A percentile compares a stretch with the other conserved stretches of the same genome.
These are phyloP conservation scores for Hippopotamus amphibius DNA, from an alignment of 2,113 vertebrate species.

Conservation along the genomic window DNA sequence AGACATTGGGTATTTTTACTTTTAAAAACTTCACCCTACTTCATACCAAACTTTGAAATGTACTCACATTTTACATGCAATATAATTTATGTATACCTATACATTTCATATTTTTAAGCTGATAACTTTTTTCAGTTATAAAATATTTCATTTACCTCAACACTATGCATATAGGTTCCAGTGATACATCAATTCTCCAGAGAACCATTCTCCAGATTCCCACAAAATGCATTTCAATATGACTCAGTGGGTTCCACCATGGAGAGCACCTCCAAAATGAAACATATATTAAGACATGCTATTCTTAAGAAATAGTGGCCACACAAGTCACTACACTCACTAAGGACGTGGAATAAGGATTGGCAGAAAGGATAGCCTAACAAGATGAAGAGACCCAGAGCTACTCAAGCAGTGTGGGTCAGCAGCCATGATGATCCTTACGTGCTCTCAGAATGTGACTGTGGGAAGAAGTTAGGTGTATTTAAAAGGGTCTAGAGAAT, in stretches of 20 bases:
- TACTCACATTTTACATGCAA: not conserved
- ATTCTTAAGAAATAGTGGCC: not conserved
- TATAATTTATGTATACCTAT: not conserved
- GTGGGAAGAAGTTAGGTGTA: not conserved
- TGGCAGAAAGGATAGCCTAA: not conserved
- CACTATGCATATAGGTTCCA: not conserved
- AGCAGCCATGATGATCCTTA: not conserved
- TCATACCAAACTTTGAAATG: not conserved
- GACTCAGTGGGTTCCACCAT: not conserved
- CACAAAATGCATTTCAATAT: not conserved
- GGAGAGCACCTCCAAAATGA: not conserved
- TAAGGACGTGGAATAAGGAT: not conserved
- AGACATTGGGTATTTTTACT: not conserved
- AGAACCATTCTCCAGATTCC: not conserved
- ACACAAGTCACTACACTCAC: not conserved
- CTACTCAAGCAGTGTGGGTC: not conserved
- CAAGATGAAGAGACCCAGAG: not conserved
- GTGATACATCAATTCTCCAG: not conserved
- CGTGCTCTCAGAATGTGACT: not conserved
- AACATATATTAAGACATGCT: not conserved
- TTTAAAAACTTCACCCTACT: not conserved
- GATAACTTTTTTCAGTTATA: not conserved
- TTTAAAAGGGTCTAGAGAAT: not conserved
- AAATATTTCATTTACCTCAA: not conserved
- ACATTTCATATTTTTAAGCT: not conserved